A percentile compares a stretch with the other conserved stretches of the same genome.
phyloP scores from a whole-genome alignment of 2,113 vertebrate species.

The Himantopus leucocephalus region DNA sequence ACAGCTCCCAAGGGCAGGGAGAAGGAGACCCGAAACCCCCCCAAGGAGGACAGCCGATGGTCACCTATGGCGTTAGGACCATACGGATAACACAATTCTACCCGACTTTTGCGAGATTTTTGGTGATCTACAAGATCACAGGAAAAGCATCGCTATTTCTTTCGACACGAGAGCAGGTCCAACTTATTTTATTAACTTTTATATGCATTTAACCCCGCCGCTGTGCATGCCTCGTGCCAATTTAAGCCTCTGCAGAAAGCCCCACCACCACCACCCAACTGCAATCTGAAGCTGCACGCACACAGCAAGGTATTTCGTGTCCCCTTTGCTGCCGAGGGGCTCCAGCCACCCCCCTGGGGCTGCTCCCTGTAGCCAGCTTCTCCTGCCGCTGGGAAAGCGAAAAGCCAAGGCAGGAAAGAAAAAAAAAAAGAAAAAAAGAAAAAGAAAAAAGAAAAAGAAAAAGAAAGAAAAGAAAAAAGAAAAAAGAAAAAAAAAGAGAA shows the following conservation, averaged over 20 bases:
- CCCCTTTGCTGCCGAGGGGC: background rate
- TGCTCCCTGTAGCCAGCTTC: background rate
- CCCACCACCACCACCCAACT: too few species aligned
- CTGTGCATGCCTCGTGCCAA: background rate
- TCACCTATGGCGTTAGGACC: rapidly evolving
- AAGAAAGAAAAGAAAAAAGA: background rate
- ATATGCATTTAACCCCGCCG: rapidly evolving
- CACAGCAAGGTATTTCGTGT: background rate
- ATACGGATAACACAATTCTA: background rate
- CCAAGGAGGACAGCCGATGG: background rate
- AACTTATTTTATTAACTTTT: background rate
- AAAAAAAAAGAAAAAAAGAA: too few species aligned
- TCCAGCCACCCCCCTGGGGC: background rate
- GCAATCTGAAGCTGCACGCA: background rate
- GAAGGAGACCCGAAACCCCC: background rate
- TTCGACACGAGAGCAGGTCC: background rate
- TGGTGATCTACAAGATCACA: background rate
- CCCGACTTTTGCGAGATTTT: background rate
- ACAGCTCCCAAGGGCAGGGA: background rate
- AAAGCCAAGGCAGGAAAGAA: background rate
- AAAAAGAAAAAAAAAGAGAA: background rate
- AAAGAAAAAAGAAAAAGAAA: too few species aligned
- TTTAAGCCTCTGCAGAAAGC: background rate
- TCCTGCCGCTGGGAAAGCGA: background rate
- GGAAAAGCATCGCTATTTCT: background rate